Percentiles rank a stretch among this genome's conserved stretches.
Evolutionary conservation across 2,113 vertebrate species (phyloP).

Genomic region (Ciconia stormi): DNA sequence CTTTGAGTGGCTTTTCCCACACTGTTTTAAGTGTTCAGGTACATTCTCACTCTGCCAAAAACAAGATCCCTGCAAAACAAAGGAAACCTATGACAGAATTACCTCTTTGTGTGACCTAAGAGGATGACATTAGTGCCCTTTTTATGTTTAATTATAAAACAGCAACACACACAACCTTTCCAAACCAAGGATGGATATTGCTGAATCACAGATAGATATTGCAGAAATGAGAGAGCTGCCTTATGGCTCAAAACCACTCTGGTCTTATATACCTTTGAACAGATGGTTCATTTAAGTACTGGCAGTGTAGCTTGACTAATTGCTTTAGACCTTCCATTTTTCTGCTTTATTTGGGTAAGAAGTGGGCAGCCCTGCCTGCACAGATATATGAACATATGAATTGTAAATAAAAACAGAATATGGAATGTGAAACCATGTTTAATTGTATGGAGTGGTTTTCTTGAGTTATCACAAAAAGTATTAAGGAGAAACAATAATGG

Average conservation of each 20-base stretch:
- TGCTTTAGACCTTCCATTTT: slow-evolving; percentile 45
- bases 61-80: neutral
- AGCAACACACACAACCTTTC: neutral
- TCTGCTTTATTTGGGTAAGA: slow-evolving; percentile 11
- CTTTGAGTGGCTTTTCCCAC: neutral
- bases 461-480: neutral
- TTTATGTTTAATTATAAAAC: neutral
- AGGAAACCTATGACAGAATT: neutral
- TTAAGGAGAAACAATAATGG: neutral
- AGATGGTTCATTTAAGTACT: slow-evolving; percentile 57
- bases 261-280: slow-evolving; percentile 39
- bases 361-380: slow-evolving; percentile 31
- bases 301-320: slow-evolving; percentile 38
- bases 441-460: neutral
- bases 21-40: neutral
- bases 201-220: neutral
- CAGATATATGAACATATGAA: slow-evolving; percentile 1
- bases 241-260: neutral
- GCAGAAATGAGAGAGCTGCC: neutral
- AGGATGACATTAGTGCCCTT: neutral
- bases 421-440: neutral
- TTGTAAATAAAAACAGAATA: slow-evolving; percentile 4
- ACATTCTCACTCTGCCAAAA: neutral
- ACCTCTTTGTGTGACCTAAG: neutral
- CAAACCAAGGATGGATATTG: neutral